Evolutionary conservation across 1,140 invertebrate genomes (phyloP).

Genomic region (Oryzaephilus surinamensis): DNA sequence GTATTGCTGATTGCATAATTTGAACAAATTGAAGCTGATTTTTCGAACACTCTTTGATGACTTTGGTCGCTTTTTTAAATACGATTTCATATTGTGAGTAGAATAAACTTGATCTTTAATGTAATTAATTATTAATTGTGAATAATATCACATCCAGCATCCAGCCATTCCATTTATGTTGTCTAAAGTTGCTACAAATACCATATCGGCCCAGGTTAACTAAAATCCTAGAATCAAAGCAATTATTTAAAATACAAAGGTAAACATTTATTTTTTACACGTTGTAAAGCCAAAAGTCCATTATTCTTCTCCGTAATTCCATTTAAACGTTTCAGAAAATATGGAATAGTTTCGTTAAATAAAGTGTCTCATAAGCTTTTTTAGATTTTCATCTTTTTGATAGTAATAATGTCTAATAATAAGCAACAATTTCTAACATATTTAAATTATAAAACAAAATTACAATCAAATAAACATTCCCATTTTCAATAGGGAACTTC

Average conservation of each 20-base stretch:
- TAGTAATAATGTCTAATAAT: no score
- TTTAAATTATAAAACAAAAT: constrained; percentile 23
- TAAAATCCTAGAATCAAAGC: constrained; percentile 31
- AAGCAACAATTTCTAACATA: constrained; percentile 1
- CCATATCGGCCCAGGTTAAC: constrained; percentile 55
- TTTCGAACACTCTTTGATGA: no score
- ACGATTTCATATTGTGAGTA: constrained; percentile 51
- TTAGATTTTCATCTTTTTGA: background rate
- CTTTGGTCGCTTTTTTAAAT: constrained; percentile 53
- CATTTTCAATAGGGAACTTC: no score
- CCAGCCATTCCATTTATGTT: constrained; percentile 43
- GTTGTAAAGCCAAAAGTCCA: constrained; percentile 42
- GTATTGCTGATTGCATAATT: no score
- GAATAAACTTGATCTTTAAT: constrained; percentile 42
- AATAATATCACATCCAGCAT: constrained; percentile 44
- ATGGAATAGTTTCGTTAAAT: constrained; percentile 41
- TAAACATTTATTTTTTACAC: constrained; percentile 27
- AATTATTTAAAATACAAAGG: constrained; percentile 2
- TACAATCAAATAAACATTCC: constrained; percentile 5
- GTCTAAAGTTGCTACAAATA: constrained; percentile 36
- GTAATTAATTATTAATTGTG: constrained; percentile 46
- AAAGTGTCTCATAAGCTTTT: constrained; percentile 23
- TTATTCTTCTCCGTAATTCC: constrained; percentile 41
- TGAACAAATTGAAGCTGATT: no score
- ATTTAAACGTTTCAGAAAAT: constrained; percentile 45